A percentile compares a stretch with the other conserved stretches of the same genome.
phyloP scores from a whole-genome alignment of 2,888 invertebrate species.

The Eupelmus urozonus region DNA sequence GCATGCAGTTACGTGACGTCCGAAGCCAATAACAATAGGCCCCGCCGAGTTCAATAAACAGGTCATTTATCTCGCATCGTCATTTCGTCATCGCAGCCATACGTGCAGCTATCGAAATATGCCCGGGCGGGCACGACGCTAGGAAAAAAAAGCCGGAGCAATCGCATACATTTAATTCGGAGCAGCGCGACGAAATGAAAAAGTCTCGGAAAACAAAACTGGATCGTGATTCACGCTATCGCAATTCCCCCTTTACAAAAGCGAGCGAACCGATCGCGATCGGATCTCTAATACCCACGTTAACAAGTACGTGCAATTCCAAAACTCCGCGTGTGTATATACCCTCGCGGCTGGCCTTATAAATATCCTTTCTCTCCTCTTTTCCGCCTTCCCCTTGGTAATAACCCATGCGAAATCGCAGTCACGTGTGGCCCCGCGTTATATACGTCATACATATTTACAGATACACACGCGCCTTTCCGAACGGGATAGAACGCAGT shows the following conservation, averaged over 20 bases:
- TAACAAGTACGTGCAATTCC: neutral
- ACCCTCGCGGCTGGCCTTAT: no score
- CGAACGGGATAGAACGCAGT: no score
- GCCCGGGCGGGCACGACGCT: neutral
- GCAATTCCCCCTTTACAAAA: neutral
- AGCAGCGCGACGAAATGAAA: no score
- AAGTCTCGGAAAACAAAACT: no score
- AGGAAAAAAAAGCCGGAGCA: neutral
- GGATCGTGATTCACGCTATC: conserved; percentile 27
- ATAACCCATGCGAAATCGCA: no score
- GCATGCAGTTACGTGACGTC: no score
- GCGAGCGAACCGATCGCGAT: neutral
- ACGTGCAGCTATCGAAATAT: neutral
- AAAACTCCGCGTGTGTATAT: neutral
- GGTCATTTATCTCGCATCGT: conserved; percentile 1
- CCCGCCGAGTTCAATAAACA: neutral
- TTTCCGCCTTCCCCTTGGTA: no score
- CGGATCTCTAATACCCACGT: conserved; percentile 4
- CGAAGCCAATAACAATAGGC: conserved; percentile 5
- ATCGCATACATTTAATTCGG: neutral
- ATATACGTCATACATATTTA: no score
- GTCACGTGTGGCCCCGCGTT: no score
- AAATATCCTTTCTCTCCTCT: no score
- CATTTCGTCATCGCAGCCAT: conserved; percentile 25
- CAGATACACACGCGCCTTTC: neutral